Evolutionary conservation across 2,797 vertebrate genomes (phyloP).

Genomic region (Bradypodion pumilum): DNA sequence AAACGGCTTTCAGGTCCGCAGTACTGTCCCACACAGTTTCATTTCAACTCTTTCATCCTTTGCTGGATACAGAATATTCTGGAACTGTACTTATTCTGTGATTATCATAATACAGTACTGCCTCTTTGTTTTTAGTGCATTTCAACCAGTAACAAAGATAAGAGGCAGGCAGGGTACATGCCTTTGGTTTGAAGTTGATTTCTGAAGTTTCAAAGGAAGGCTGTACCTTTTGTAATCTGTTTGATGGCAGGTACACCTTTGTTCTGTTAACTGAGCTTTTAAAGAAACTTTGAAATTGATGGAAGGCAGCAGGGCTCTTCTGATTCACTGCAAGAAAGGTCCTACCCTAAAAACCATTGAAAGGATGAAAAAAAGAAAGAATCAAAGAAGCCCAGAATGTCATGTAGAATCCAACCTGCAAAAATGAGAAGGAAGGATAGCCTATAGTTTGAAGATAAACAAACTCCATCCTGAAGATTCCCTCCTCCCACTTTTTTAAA

Average conservation of each 20-base stretch:
- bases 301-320: not conserved
- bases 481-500: not conserved
- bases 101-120: conserved; percentile 1
- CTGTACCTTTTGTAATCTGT: not conserved
- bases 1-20: not conserved
- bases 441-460: not conserved
- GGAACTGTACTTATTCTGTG: conserved; percentile 8
- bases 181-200: conserved; percentile 35
- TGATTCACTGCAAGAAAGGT: conserved; percentile 8
- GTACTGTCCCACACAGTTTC: not conserved
- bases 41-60: not conserved
- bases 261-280: conserved; percentile 23
- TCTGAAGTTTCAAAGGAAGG: conserved; percentile 30
- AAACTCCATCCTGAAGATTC: not conserved
- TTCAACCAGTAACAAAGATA: conserved; percentile 9
- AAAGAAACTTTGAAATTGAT: not conserved
- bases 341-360: not conserved
- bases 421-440: not conserved
- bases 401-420: not conserved
- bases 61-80: not conserved
- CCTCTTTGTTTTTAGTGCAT: conserved; percentile 12
- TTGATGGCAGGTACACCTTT: not conserved
- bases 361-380: not conserved
- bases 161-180: conserved; percentile 16
- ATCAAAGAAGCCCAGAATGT: not conserved